phyloP scores from a whole-genome alignment of 1,140 invertebrate genomes.

The Acromyrmex heyeri region DNA sequence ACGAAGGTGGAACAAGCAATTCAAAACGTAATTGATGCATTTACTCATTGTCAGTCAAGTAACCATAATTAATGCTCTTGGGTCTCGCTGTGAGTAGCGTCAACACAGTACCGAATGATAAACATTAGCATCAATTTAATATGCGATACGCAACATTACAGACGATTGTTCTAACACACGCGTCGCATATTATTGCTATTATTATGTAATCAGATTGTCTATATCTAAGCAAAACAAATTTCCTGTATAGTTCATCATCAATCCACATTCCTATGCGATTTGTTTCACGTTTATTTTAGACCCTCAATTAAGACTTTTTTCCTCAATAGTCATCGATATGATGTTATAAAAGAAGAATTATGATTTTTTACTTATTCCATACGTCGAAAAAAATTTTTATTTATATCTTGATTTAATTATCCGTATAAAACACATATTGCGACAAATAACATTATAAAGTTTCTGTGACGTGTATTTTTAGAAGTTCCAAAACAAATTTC shows the following conservation, averaged over 20 bases:
- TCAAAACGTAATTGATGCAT: constrained; percentile 16
- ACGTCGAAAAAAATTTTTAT: background rate
- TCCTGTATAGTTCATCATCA: background rate
- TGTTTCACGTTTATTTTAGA: background rate
- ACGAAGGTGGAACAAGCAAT: constrained; percentile 5
- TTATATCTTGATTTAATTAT: background rate
- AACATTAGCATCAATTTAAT: constrained; percentile 1
- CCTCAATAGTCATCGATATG: background rate
- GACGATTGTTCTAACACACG: background rate
- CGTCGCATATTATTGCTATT: background rate
- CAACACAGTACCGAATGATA: background rate
- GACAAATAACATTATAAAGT: background rate
- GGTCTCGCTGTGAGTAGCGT: background rate
- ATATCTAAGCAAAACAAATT: constrained; percentile 16
- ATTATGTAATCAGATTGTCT: background rate
- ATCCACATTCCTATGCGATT: constrained; percentile 5
- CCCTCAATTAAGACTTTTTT: background rate
- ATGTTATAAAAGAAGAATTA: background rate
- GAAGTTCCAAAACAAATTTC: background rate
- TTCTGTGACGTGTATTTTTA: background rate
- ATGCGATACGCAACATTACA: constrained; percentile 3
- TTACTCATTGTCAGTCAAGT: background rate
- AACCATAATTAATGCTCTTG: constrained; percentile 26
- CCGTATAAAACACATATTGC: background rate
- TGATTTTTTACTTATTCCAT: background rate